Percentiles rank a stretch among this genome's conserved stretches.
Evolutionary conservation across 2,888 invertebrate genomes (phyloP).

Genomic region (Candidula unifasciata): DNA sequence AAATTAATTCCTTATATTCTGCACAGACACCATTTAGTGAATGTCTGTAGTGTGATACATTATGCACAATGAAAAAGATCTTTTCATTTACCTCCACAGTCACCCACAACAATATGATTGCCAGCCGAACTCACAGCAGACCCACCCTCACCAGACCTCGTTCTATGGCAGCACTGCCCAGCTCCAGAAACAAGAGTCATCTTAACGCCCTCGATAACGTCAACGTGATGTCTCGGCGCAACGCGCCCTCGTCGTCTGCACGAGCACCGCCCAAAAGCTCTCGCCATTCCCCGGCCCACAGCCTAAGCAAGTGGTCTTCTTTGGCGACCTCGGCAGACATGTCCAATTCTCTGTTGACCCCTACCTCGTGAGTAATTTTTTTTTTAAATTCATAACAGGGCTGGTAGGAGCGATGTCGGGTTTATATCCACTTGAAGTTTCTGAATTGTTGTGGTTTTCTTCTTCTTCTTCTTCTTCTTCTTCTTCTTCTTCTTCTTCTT

Average conservation of each 20-base stretch:
- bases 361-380: conserved; percentile 60
- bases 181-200: conserved; percentile 49
- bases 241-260: conserved; percentile 51
- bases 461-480: background rate
- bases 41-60: no score
- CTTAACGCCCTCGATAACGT: conserved; percentile 63
- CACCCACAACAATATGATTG: conserved; percentile 59
- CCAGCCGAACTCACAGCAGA: conserved; percentile 16
- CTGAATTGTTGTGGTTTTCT: no score
- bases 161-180: conserved; percentile 12
- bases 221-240: conserved; percentile 57
- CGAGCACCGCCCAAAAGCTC: conserved; percentile 45
- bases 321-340: conserved; percentile 63
- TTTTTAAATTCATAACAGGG: no score
- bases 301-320: conserved; percentile 73
- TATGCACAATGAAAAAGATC: background rate
- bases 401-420: no score
- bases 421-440: no score
- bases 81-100: background rate
- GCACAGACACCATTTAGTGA: no score
- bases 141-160: conserved; percentile 25
- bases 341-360: conserved; percentile 59
- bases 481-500: background rate
- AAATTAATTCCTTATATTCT: no score
- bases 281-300: conserved; percentile 49